Evolutionary conservation across 2,888 invertebrate species (phyloP), one percentile per base, ranked within the genome.

Genomic region (Folsomia candida): DNA sequence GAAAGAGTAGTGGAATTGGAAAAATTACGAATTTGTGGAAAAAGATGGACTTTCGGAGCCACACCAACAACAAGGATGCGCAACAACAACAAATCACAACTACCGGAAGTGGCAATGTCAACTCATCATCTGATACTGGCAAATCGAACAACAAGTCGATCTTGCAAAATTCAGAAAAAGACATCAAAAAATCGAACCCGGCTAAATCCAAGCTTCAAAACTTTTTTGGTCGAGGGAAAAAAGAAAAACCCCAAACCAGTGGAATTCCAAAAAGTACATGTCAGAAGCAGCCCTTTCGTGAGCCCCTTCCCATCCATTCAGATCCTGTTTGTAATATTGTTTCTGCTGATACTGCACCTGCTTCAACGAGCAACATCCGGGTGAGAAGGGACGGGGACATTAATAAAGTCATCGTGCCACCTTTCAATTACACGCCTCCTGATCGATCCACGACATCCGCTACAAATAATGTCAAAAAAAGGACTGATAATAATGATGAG

Each of bases 401-500:
- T 63, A 73, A 73, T 62, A 77, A 77, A 65, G 75, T 74, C 6
- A 67, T 75, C 47, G 72, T 77, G 0, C 67, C 70, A 9, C 77
- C 77, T 24, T 77, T 75, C 47, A 77, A 75, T 60, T 75, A 77
- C 57, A 74, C 73, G 20, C 77, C 77, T 27, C 77, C 76, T 6
- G 37, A 37, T 37, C 37, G 37, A 14, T 37, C 37, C 14, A 37
- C 4, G 4, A 14, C 37, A 37, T 9, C 37, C n/a, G n/a, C n/a
- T n/a, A n/a, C n/a, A n/a, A n/a, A n/a, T n/a, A n/a, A n/a, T n/a
- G n/a, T n/a, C 37, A 37, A 37, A 37, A 14, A 14, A 37, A 14
- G 37, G 14, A 37, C 14, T 37, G 4, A 4, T 37, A 14, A 37
- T 9, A 37, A 14, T 37, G 37, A 9, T 14, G 37, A 9, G 14